phyloP scores from a whole-genome alignment of 2,888 invertebrate genomes.

The Zonitis immaculata region DNA sequence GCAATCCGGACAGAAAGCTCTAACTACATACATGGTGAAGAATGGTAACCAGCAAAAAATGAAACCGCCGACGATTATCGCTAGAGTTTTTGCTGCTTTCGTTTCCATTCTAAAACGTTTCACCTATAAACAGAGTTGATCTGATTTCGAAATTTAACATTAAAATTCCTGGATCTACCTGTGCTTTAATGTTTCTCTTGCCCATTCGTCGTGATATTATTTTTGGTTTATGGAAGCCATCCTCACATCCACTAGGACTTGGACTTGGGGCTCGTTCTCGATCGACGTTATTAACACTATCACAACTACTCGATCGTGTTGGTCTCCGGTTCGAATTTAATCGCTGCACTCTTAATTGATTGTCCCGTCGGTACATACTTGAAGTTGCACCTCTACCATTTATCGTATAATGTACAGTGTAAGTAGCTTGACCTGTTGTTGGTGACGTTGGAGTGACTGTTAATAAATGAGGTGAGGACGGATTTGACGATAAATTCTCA shows the following conservation, averaged over 20 bases:
- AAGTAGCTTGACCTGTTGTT: conserved; percentile 45
- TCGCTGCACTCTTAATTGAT: conserved; percentile 55
- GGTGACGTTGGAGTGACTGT: conserved; percentile 47
- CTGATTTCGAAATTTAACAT: too few relatives aligned
- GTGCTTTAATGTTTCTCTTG: conserved; percentile 83
- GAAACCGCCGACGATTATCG: conserved; percentile 96
- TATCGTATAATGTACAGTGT: conserved; percentile 64
- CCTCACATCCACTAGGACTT: conserved; percentile 43
- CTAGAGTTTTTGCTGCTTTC: conserved; percentile 93
- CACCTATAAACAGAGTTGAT: too few relatives aligned
- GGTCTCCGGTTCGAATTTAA: conserved; percentile 33
- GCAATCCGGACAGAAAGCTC: conserved; percentile 83
- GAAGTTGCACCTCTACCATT: conserved; percentile 62
- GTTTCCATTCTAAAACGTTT: conserved; percentile 93
- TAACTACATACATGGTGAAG: conserved; percentile 88
- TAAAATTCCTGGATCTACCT: too few relatives aligned
- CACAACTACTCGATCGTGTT: conserved; percentile 51
- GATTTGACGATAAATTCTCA: conserved; percentile 54
- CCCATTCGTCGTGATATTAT: conserved; percentile 67
- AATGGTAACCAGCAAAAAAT: conserved; percentile 97
- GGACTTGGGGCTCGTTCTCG: conserved; percentile 50
- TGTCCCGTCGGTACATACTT: conserved; percentile 51
- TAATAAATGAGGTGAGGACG: conserved; percentile 38
- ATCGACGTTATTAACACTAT: conserved; percentile 48
- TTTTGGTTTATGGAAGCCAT: conserved; percentile 42